phyloP scores from a whole-genome alignment of 2,797 vertebrate genomes.

The Chromobotia macracanthus region DNA sequence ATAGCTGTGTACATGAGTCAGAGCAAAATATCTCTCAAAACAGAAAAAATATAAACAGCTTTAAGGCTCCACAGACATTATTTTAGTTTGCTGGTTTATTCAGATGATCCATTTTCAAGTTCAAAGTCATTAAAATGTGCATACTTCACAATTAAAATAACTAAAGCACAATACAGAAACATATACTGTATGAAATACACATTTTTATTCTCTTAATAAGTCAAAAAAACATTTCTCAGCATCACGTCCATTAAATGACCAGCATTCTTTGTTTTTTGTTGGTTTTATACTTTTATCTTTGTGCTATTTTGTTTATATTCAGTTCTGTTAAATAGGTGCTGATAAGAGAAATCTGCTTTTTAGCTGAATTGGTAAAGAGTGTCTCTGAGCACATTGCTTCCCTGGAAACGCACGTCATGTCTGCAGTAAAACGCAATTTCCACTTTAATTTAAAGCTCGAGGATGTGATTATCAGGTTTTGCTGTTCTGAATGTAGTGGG shows the following conservation, averaged over 20 bases:
- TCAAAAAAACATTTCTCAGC: background rate
- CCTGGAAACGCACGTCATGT: background rate
- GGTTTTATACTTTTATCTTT: background rate
- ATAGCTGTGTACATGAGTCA: background rate
- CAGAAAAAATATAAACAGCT: background rate
- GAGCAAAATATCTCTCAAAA: background rate
- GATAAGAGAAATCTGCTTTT: conserved; percentile 24
- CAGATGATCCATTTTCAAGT: background rate
- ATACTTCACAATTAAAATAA: background rate
- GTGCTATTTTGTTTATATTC: conserved; percentile 22
- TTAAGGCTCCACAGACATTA: background rate
- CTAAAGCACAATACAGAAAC: too few relatives aligned
- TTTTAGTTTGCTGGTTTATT: background rate
- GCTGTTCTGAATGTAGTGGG: conserved; percentile 1
- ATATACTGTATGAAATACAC: too few relatives aligned
- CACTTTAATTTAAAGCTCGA: background rate
- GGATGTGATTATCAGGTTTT: conserved; percentile 23
- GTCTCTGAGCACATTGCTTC: conserved; percentile 29
- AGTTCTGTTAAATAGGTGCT: conserved; percentile 21
- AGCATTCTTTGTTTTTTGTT: background rate
- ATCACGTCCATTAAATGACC: background rate
- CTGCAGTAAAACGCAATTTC: conserved; percentile 14
- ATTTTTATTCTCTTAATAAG: too few relatives aligned
- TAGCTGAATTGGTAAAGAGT: conserved; percentile 28
- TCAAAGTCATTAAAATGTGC: background rate